phyloP scores from a whole-genome alignment of 1,140 invertebrate species.

The Drosophila persimilis region DNA sequence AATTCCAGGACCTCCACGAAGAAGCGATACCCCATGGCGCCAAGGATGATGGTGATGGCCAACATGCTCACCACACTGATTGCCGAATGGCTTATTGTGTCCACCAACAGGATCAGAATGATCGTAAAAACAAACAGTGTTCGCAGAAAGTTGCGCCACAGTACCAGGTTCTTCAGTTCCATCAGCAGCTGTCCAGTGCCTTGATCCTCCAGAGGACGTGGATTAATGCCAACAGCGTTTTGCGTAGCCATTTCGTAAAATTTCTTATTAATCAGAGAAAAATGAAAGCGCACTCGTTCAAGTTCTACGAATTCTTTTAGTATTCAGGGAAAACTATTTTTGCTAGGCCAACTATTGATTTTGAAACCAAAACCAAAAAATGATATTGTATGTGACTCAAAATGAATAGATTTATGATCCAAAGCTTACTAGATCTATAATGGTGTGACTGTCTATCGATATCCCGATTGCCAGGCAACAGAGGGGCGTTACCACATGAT shows the following conservation, averaged over 20 bases:
- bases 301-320: too few relatives aligned
- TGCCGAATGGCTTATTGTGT: conserved; percentile 50
- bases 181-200: conserved; percentile 1
- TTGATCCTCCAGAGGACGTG: background rate
- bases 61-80: conserved; percentile 62
- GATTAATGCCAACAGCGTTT: conserved; percentile 1
- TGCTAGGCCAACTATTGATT: too few relatives aligned
- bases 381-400: too few relatives aligned
- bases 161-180: conserved; percentile 32
- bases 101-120: conserved; percentile 42
- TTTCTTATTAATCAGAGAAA: too few relatives aligned
- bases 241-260: background rate
- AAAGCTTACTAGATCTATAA: too few relatives aligned
- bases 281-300: too few relatives aligned
- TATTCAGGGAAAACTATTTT: too few relatives aligned
- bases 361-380: too few relatives aligned
- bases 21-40: conserved; percentile 34
- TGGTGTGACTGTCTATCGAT: too few relatives aligned
- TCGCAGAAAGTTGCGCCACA: conserved; percentile 54
- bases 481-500: too few relatives aligned
- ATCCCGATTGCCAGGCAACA: too few relatives aligned
- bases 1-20: conserved; percentile 11
- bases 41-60: conserved; percentile 36
- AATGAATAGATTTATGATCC: too few relatives aligned
- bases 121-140: conserved; percentile 35